These are phyloP conservation scores for Elaphurus davidianus DNA, from an alignment of 2,113 vertebrate species.

Conservation along the genomic window DNA sequence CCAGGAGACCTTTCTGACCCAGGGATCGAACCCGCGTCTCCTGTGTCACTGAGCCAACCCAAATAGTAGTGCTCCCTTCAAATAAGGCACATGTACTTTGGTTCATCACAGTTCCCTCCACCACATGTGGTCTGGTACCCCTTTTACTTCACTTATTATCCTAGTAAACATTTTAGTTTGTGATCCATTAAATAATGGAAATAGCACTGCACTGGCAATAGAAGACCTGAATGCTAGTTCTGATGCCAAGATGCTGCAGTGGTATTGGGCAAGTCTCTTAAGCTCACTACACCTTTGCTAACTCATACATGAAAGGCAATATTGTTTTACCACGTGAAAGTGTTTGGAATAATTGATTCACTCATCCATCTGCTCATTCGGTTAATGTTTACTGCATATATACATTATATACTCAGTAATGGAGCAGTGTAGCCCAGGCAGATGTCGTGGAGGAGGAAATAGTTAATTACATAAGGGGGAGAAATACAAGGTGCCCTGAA, in stretches of 20 bases:
- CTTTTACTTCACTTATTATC: not conserved
- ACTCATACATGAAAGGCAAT: not conserved
- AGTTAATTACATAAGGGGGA: not conserved
- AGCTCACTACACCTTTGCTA: not conserved
- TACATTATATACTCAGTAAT: not conserved
- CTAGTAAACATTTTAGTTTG: not conserved
- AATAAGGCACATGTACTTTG: not conserved
- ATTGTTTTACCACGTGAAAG: not conserved
- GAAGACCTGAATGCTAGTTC: not conserved
- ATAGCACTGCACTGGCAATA: not conserved
- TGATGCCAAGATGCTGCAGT: not conserved
- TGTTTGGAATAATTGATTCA: not conserved
- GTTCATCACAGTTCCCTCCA: not conserved
- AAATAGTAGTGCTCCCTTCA: not conserved
- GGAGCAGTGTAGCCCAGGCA: not conserved
- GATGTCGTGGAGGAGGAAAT: not conserved
- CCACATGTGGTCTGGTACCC: accelerated
- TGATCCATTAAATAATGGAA: not conserved
- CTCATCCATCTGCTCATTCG: not conserved
- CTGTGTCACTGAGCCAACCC: not conserved
- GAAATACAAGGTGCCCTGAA: not conserved
- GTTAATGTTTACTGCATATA: not conserved
- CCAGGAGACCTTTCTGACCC: not conserved
- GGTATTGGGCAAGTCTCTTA: not conserved
- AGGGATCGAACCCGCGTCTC: accelerated